Percentiles rank a stretch among this genome's conserved stretches.
Conservation (phyloP, 2,888 invertebrate genomes). For the Ichneumon xanthorius region DNA sequence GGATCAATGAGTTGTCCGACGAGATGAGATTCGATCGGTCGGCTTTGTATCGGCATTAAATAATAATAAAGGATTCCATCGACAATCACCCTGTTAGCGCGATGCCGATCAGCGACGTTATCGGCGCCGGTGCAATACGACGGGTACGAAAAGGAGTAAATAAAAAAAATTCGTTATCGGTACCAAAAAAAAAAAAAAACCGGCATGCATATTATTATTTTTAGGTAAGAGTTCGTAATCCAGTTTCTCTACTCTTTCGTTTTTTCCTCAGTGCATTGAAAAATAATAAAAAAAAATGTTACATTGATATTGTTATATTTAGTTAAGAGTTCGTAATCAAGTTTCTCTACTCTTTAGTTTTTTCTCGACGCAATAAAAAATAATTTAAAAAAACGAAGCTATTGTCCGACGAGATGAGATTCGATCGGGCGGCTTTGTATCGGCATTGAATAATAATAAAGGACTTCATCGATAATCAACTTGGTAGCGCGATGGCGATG, state of each 20-base stretch:
- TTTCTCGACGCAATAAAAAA: too few species aligned
- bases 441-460: constrained; percentile 21
- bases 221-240: too few species aligned
- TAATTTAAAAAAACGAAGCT: not conserved
- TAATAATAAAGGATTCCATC: constrained; percentile 18
- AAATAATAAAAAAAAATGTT: not conserved
- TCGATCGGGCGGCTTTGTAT: constrained; percentile 36
- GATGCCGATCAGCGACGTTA: not conserved
- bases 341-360: not conserved
- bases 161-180: not conserved
- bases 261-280: not conserved
- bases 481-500: not conserved
- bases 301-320: too few species aligned
- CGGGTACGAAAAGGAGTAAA: not conserved
- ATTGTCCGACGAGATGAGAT: constrained; percentile 30
- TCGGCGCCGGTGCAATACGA: not conserved
- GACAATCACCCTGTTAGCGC: not conserved
- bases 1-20: constrained; percentile 19
- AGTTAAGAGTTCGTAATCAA: too few species aligned
- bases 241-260: not conserved
- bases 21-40: constrained; percentile 43
- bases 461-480: constrained; percentile 21
- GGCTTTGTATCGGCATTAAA: constrained; percentile 20
- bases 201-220: too few species aligned
- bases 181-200: not conserved